Base-by-base conservation (phyloP, 2,888 invertebrate genomes). In the Drosophila niveifrons region DNA sequence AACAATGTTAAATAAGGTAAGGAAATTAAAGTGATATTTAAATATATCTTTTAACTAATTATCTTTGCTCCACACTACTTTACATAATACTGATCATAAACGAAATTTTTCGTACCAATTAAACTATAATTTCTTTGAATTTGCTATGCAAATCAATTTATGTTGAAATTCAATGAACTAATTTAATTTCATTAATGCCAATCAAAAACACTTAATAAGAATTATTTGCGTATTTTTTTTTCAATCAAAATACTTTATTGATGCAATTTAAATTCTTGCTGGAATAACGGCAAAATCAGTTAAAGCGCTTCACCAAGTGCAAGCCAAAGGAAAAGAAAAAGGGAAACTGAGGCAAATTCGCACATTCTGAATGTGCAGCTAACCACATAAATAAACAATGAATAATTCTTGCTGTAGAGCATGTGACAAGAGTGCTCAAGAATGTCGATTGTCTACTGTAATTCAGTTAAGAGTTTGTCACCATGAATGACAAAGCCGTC, bases 381-480 rank as follows among this genome's bases (percentile, higher is more conserved):
- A 28, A 13, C 1, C 17, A 23, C 29, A 18, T n/a, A 69, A 62
- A 51, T 47, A 43, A 36, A 13, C 41, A 13, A 31, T 72, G 55
- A 74, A 29, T 67, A 71, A 73, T 51, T 8, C n/a, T 13, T 39
- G 15, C n/a, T 11, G 13, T 41, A 13, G 17, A 3, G 15, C 10
- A 1, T 17, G 48, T 47, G 57, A 47, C 57, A 50, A 36, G 41
- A 29, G 6, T 8, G 9, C 11, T 52, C 1, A 34, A 44, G 55
- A 44, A 56, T 44, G 55, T 44, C 9, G 31, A 50, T 48, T 58
- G 34, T 28, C 2, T 43, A 15, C 11, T 31, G 17, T 18, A 52
- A 31, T 34, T 7, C 7, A 28, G 41, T 41, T 53, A 18, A 29
- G 29, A 23, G 11, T 39, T 29, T n/a, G 13, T 59, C 23, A 41